Evolutionary conservation across 2,113 vertebrate genomes (phyloP), one percentile per base, ranked within the genome.

Genomic region (Zosterops japonicus): DNA sequence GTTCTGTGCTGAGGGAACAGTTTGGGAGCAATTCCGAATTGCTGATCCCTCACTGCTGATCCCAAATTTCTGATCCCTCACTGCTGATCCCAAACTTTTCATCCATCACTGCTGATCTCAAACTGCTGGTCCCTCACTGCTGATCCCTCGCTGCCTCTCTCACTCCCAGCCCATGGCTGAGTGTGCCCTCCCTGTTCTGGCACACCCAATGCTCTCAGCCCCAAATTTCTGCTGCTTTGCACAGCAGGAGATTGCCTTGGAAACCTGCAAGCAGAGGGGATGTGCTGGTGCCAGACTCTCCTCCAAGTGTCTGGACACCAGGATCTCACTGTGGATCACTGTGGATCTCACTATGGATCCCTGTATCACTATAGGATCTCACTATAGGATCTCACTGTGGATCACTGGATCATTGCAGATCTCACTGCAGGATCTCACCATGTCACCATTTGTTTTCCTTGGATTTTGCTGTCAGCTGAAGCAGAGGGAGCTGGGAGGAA

Each of bases 101-200:
- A 63, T 29, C 28, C 36, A 18, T 3, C 2, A 20, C 5, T 20
- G 31, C 39, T 21, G 70, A 27, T 33, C 57, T 29, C 29, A 1
- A 2, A 52, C 1, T 39, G 2, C 27, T 29, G 20, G 23, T 69
- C 67, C 46, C 24, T 1, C 6, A 29, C 2, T 69, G 47, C 33
- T 53, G 21, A 71, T 33, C 36, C 36, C 50, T 3, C 2, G 19
- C 3, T 53, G 11, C 36, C 36, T 36, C 36, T 36, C 36, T 9
- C 9, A 9, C 36, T 36, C 9, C 36, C 36, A 36, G 36, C 84
- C 68, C 81, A 4, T 3, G 0, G 0, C 55, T 2, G 29, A 57
- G 64, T 1, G 4, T 22, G 47, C 57, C 74, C 44, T 35, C 13
- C 7, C 47, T 22, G 70, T 6, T 12, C 14, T 35, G 86, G 61